Base-by-base conservation (phyloP, 2,797 vertebrate species). In the Argentina silus region DNA sequence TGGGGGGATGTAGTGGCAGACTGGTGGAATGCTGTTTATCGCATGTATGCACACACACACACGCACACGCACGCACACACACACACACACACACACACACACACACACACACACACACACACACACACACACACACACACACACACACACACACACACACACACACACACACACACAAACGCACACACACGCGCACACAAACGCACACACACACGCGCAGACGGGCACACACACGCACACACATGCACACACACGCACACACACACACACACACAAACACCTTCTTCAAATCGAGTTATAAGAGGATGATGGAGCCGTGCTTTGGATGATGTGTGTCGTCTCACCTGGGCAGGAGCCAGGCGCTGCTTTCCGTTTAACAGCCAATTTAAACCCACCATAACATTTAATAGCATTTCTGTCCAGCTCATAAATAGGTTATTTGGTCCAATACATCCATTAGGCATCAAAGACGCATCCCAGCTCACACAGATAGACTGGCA, bases 121-220 rank as follows among this genome's bases (percentile, higher is more conserved):
- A 73, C 44, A 60, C 66, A 53, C 45, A 67, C 62, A 44, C 61
- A 72, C 14, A 17, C 61, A 72, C 61, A 51, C 69, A 62, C 47
- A 62, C 57, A 62, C 57, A 51, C 69, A 62, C 44, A 72, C 27
- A 72, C 42, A 73, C 21, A 42, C 62, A 65, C 36, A 57, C 36
- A 36, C 11, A 66, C 27, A 42, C 60, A 50, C 27, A 36, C 27
- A 36, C 4, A 36, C 27, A 36, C 27, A 36, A 36, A 36, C 27
- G 4, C 27, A 36, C 1, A 36, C 4, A 36, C 4, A 2, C 27
- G 2, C 4, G 2, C 27, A 36, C 27, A 36, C 27, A 53, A 19
- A 53, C 48, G 51, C 15, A 19, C 43, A 59, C 56, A 8, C 56
- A 3, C 12, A 9, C 27, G 42, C 62, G n/a, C 45, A 6, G 5